Percentiles rank a stretch among this genome's conserved stretches.
Conservation (phyloP, 2,888 invertebrate genomes). For the Scaptomyza flava region DNA sequence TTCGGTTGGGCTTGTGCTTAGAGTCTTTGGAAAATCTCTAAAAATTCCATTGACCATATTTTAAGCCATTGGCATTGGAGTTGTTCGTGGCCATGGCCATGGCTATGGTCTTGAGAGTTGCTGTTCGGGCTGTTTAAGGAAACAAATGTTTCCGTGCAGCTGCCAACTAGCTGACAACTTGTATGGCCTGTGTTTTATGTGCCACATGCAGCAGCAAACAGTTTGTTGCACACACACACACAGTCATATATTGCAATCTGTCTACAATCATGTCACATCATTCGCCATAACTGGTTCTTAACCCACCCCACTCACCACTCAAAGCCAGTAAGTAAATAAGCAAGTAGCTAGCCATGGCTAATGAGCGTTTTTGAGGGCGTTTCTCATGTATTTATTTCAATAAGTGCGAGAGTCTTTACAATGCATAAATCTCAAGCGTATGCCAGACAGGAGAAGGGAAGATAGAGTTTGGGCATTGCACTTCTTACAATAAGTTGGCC, state of each 20-base stretch:
- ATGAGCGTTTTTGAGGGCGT: conserved; percentile 71
- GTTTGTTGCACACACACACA: conserved; percentile 54
- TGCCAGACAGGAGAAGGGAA: conserved; percentile 1
- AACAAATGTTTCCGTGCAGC: conserved; percentile 79
- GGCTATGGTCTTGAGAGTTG: conserved; percentile 7
- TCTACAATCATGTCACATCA: conserved; percentile 79
- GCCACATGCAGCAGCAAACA: conserved; percentile 53
- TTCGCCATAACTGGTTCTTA: conserved; percentile 71
- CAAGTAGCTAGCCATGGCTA: conserved; percentile 54
- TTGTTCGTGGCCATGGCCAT: conserved; percentile 14
- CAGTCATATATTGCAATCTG: conserved; percentile 76
- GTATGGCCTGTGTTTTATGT: conserved; percentile 76
- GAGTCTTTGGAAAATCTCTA: conserved; percentile 73
- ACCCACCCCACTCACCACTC: conserved; percentile 9
- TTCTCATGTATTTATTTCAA: conserved; percentile 22
- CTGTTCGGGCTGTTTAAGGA: conserved; percentile 63
- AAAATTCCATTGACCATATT: conserved; percentile 79
- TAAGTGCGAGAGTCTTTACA: background rate
- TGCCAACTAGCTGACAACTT: conserved; percentile 78
- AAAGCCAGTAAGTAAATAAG: conserved; percentile 18
- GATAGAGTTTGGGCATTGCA: background rate
- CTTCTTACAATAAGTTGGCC: conserved; percentile 33
- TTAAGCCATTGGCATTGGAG: conserved; percentile 70
- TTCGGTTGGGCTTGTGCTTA: conserved; percentile 1
- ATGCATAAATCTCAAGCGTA: conserved; percentile 66